Evolutionary conservation across 2,797 vertebrate species (phyloP), one percentile per base, ranked within the genome.

Genomic region (Onychomys leucogaster): DNA sequence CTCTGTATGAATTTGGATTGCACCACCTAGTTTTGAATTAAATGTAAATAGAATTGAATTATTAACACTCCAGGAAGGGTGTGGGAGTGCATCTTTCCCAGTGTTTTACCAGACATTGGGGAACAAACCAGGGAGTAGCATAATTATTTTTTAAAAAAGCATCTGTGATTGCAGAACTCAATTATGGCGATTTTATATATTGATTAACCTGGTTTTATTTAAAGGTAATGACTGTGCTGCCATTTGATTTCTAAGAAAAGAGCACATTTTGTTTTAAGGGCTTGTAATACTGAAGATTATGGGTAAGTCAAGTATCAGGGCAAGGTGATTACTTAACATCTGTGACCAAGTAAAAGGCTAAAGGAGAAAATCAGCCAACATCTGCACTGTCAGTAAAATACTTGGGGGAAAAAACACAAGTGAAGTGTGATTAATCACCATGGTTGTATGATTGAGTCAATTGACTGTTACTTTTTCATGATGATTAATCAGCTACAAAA

Each of bases 401-500:
- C 98, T 98, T 99, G 98, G 97, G 95, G 90, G 96, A 97, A 98
- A 93, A 98, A 98, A 98, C 98, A 98, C 98, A 99, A 99, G 98
- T 99, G 99, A 98, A 99, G 98, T 99, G 98, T 99, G 99, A 99
- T 99, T 99, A 99, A 99, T 99, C 99, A 99, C 98, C 98, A 98
- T 98, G 98, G 98, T 98, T 98, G 98, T 99, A 99, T 99, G 99
- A 99, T 99, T 99, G 99, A 99, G 99, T 99, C 99, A 99, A 99
- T 99, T 99, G 99, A 98, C 99, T 99, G 98, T 98, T 99, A 99
- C 98, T 99, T 99, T 99, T 98, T 98, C 99, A 98, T 99, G 98
- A 99, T 99, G 98, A 99, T 99, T 99, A 99, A 99, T 99, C 98
- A 99, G 98, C 99, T 99, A 99, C 99, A 99, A 99, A 99, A 99